A percentile compares a stretch with the other conserved stretches of the same genome.
Evolutionary conservation across 2,797 vertebrate species (phyloP).

Genomic region (Tenualosa thibaudeaui): DNA sequence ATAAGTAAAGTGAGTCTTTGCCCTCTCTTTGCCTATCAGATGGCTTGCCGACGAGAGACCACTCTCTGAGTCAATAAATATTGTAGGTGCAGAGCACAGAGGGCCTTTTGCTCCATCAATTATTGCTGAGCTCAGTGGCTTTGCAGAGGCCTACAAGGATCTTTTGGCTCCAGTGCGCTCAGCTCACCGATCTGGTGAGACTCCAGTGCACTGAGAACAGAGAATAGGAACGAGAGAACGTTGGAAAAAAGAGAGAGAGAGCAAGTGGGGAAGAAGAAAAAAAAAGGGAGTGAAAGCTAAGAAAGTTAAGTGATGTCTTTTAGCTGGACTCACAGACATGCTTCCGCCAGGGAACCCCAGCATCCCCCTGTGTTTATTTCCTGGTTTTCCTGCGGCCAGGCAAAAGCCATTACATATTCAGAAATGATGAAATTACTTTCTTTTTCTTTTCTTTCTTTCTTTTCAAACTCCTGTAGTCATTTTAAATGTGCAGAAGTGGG

Average conservation of each 20-base stretch:
- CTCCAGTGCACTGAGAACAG: not conserved
- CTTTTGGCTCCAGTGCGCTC: conserved; percentile 53
- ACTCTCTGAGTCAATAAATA: conserved; percentile 62
- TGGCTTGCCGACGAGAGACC: not conserved
- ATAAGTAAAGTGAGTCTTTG: not conserved
- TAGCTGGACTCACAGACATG: not conserved
- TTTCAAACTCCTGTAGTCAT: not conserved
- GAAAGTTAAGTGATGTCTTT: not conserved
- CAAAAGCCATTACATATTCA: not conserved
- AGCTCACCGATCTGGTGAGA: not conserved
- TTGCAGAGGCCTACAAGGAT: conserved; percentile 57
- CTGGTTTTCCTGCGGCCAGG: not conserved
- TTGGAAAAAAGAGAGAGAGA: not conserved
- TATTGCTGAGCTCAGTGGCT: conserved; percentile 69
- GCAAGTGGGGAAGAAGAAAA: not conserved
- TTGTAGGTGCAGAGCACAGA: conserved; percentile 65
- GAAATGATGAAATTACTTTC: not conserved
- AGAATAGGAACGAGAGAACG: conserved; percentile 24
- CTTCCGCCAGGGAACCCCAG: not conserved
- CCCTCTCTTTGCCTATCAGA: not conserved
- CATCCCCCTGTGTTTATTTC: not conserved
- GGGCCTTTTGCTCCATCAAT: conserved; percentile 69
- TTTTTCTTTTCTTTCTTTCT: not conserved
- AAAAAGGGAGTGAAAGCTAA: not conserved
- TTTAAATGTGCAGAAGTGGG: no score